Evolutionary conservation across 2,113 vertebrate species (phyloP), one percentile per base, ranked within the genome.

Genomic region (Ctenodactylus gundi): DNA sequence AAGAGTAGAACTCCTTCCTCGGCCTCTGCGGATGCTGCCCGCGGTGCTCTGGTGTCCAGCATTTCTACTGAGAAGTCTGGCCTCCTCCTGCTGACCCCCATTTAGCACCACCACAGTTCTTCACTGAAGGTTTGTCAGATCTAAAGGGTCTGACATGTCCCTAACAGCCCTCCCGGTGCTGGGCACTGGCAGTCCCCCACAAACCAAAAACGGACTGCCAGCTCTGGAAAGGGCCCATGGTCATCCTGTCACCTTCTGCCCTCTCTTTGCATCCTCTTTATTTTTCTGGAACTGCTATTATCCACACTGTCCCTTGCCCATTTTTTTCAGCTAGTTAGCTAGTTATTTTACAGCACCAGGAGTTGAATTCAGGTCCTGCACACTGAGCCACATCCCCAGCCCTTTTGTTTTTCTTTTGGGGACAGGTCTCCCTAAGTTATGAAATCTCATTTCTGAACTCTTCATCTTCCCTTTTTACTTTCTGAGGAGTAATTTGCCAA

Each of bases 381-480:
- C 31, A 51, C 17, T 34, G 72, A 75, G 51, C 44, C n/a, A n/a
- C n/a, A n/a, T n/a, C n/a, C n/a, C n/a, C 49, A 49, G 27, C 9
- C 46, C 29, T 34, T 20, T 20, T 34, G 34, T 17, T 75, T 75
- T 34, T 51, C 29, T 34, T 4, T 34, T 51, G 31, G 72, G 21
- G 46, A 51, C 70, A 75, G 17, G 8, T 49, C 46, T 75, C 29
- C 17, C 31, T 75, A 51, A 49, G 44, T 75, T 31, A 51, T 46
- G 49, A n/a, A 75, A 34, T 25, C 13, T 75, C 7, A 75, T 44
- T 88, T 92, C 89, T 72, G 13, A 85, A 13, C 13, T 78, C 44
- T 85, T 78, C 67, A 70, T 90, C 78, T 93, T 78, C n/a, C 39
- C 46, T 86, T 88, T 39, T 36, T 80, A 83, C 17, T 65, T 76